A percentile compares a stretch with the other conserved stretches of the same genome.
Evolutionary conservation across 2,888 invertebrate species (phyloP).

Genomic region (Lasioglossum leucozonium): DNA sequence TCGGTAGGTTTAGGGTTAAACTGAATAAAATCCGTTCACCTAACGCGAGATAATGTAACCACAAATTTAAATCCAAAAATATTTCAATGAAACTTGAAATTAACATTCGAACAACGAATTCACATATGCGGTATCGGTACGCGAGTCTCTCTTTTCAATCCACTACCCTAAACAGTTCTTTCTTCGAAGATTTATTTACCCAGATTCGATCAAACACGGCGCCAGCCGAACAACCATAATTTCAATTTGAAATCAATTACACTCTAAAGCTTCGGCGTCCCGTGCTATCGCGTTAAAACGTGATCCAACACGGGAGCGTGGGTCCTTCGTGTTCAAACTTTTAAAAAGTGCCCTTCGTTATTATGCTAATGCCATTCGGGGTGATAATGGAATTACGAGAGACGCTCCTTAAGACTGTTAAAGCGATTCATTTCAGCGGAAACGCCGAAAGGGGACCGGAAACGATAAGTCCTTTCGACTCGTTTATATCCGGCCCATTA

Average conservation of each 20-base stretch:
- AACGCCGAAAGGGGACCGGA: slow-evolving; percentile 60
- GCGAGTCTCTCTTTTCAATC: not conserved
- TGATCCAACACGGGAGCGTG: slow-evolving; percentile 19
- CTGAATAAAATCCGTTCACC: not conserved
- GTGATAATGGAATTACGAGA: slow-evolving; percentile 77
- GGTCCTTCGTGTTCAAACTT: slow-evolving; percentile 48
- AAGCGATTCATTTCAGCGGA: slow-evolving; percentile 59
- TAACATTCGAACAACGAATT: not conserved
- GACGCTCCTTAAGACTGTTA: slow-evolving; percentile 63
- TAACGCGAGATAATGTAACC: not conserved
- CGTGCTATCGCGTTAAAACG: slow-evolving; percentile 45
- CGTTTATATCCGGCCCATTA: slow-evolving; percentile 58
- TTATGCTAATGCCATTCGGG: slow-evolving; percentile 77
- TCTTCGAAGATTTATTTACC: slow-evolving; percentile 16
- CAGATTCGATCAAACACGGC: slow-evolving; percentile 3
- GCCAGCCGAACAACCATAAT: slow-evolving; percentile 27
- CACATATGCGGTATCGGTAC: not conserved
- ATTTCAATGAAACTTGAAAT: not conserved
- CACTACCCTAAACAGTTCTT: not conserved
- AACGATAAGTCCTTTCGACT: slow-evolving; percentile 60
- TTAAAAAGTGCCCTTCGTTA: slow-evolving; percentile 71
- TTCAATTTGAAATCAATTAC: slow-evolving; percentile 60
- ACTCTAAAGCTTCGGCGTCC: slow-evolving; percentile 44
- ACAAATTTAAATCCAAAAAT: not conserved
- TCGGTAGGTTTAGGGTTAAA: too few species aligned